Conservation (phyloP, 2,797 vertebrate species). For the Chaenodraco wilsoni region DNA sequence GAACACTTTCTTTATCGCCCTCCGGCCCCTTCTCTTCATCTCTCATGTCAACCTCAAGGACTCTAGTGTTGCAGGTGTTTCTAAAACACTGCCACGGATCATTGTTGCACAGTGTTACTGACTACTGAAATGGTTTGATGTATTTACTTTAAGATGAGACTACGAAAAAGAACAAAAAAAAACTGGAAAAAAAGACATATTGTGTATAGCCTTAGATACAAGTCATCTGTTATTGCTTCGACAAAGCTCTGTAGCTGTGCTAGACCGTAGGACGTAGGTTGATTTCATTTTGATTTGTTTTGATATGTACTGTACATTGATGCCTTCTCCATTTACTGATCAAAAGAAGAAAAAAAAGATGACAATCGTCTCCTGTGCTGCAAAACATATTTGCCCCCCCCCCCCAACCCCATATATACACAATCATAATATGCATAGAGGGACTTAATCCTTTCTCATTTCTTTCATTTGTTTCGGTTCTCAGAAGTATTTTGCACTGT, state of each 20-base stretch:
- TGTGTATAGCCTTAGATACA: conserved; percentile 88
- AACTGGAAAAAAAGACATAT: conserved; percentile 82
- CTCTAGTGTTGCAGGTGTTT: conserved; percentile 81
- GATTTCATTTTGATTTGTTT: conserved; percentile 75
- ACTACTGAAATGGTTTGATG: conserved; percentile 89
- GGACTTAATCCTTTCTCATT: conserved; percentile 73
- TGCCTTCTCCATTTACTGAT: conserved; percentile 86
- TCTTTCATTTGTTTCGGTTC: conserved; percentile 69
- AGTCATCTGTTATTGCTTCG: conserved; percentile 86
- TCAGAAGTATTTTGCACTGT: conserved; percentile 89
- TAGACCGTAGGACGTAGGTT: conserved; percentile 86
- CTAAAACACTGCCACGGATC: conserved; percentile 87
- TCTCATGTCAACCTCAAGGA: conserved; percentile 78
- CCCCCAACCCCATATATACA: conserved; percentile 73
- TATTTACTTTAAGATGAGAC: conserved; percentile 84
- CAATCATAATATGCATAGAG: conserved; percentile 78
- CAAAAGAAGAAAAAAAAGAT: conserved; percentile 82
- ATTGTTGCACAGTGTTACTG: conserved; percentile 89
- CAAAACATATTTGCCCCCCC: conserved; percentile 76
- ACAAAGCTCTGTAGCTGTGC: conserved; percentile 85
- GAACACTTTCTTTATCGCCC: conserved; percentile 60
- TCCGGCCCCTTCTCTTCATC: conserved; percentile 64
- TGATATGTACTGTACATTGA: conserved; percentile 88
- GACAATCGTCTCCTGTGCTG: conserved; percentile 89
- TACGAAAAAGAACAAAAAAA: conserved; percentile 68